Conservation (phyloP, 2,113 vertebrate genomes). For the Desmodus rotundus region DNA sequence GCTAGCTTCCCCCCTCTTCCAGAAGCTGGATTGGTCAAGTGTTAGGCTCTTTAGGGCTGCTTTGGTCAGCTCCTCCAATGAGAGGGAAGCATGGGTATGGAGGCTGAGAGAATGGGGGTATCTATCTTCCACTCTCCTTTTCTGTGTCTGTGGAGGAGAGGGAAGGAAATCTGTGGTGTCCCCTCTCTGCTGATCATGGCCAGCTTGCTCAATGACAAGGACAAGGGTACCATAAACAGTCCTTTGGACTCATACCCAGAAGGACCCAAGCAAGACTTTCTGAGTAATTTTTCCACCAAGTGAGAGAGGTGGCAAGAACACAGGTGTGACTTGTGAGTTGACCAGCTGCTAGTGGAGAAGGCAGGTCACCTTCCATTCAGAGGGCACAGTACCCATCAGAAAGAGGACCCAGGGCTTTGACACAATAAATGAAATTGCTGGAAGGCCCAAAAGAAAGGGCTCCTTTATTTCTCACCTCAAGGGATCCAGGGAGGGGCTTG, state of each 20-base stretch:
- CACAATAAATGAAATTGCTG: conserved; percentile 68
- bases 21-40: conserved; percentile 58
- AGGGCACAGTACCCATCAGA: conserved; percentile 36
- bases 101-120: neutral
- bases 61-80: conserved; percentile 64
- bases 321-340: conserved; percentile 42
- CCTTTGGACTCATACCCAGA: conserved; percentile 16
- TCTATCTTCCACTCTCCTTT: conserved; percentile 13
- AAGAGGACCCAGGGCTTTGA: conserved; percentile 57
- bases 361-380: neutral
- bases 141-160: neutral
- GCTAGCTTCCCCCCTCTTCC: neutral
- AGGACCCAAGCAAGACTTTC: conserved; percentile 1
- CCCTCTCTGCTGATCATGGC: neutral
- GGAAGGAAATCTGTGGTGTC: conserved; percentile 9
- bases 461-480: neutral
- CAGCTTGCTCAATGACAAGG: conserved; percentile 42
- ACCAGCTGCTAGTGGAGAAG: conserved; percentile 47
- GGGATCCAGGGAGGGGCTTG: conserved; percentile 44
- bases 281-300: neutral
- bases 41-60: conserved; percentile 49
- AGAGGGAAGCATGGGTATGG: neutral
- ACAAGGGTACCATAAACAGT: neutral
- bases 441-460: conserved; percentile 59
- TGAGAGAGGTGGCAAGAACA: conserved; percentile 33